These are phyloP conservation scores for Ammospiza nelsoni DNA, from an alignment of 2,113 vertebrate genomes.

Conservation along the genomic window DNA sequence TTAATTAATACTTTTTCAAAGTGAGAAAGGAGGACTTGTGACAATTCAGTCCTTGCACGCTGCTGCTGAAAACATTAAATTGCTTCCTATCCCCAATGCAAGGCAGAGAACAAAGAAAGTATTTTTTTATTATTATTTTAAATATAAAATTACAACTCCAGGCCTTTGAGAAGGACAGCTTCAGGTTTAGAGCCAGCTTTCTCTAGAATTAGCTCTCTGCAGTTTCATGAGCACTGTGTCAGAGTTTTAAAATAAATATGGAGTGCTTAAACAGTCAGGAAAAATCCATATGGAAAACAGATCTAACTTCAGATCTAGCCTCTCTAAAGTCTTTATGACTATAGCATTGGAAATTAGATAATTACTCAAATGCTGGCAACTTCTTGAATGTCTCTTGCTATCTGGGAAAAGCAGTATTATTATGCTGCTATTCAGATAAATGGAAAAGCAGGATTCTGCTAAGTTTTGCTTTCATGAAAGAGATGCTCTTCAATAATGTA, in stretches of 20 bases:
- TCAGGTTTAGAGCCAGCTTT: background rate
- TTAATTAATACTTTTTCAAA: background rate
- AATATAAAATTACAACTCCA: background rate
- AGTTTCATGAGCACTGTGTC: background rate
- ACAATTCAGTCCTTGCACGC: accelerated
- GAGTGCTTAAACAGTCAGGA: background rate
- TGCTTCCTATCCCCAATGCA: accelerated
- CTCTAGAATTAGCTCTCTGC: background rate
- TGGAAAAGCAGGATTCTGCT: background rate
- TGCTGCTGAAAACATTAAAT: background rate
- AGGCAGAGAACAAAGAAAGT: background rate
- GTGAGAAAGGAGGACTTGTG: background rate
- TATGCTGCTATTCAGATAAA: background rate
- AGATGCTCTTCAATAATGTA: background rate
- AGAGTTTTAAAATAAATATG: background rate
- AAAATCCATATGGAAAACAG: constrained; percentile 8
- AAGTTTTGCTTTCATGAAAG: background rate
- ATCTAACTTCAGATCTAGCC: background rate
- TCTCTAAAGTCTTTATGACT: background rate
- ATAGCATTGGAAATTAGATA: background rate
- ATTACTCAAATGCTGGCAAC: background rate
- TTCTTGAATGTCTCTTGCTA: background rate
- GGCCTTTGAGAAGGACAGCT: background rate
- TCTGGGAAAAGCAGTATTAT: background rate
- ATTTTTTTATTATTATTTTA: background rate